Evolutionary conservation across 2,888 invertebrate species (phyloP), one percentile per base, ranked within the genome.

Genomic region (Chloroclysta siterata): DNA sequence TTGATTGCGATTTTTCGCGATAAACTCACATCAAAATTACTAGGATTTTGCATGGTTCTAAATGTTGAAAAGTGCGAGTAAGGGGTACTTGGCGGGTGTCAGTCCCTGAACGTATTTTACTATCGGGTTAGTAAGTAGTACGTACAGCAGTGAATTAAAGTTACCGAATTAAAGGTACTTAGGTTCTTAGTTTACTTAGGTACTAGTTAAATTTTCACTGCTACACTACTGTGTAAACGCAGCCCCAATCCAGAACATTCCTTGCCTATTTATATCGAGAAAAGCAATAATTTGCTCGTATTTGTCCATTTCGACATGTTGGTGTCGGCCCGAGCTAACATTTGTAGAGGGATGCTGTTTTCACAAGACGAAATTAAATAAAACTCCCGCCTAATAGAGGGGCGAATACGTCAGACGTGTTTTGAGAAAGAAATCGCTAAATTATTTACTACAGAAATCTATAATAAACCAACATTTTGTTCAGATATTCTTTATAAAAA

Each of bases 331-430:
- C 83, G 81, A 75, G 84, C 87, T 76, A 90, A 92, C 91, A 89
- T 84, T 87, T 84, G 80, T 84, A 74, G 79, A 81, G 85, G 83
- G 79, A 69, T 73, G 75, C 76, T 90, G 85, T 90, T 89, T 85
- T 88, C 87, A 82, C 82, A 85, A 80, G 84, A 70, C 88, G 78
- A 87, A 91, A 92, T 91, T 92, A 92, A 93, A 93, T 92, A 89
- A 90, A 88, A 88, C 88, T 73, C 85, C 73, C 85, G 74, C 76
- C 82, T 88, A 87, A 88, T 88, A 83, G 78, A 81, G 81, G 84
- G 85, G 78, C 15, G 61, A 33, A 10, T 10, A 17, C 15, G 28
- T 15, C 39, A 17, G 53, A 41, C n/a, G 36, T 47, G 48, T 56
- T 56, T 56, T 36, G 39, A 55, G 5, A 17, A 36, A 48, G 15